phyloP scores from a whole-genome alignment of 2,888 invertebrate species.

The Chaitophorus viminalis region DNA sequence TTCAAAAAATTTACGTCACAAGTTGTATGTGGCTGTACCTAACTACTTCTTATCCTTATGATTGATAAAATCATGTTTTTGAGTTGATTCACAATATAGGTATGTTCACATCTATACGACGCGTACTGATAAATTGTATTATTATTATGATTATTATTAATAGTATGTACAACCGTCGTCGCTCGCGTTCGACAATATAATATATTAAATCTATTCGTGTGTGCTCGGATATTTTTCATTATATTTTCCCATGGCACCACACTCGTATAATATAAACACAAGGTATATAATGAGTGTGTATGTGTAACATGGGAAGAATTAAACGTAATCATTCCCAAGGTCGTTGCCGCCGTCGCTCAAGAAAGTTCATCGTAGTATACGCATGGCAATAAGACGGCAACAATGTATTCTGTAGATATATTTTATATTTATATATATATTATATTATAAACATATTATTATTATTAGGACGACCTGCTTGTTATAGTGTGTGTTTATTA shows the following conservation, averaged over 20 bases:
- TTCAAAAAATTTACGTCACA: too few species aligned
- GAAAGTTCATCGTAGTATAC: constrained; percentile 48
- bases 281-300: neutral
- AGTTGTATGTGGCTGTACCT: too few species aligned
- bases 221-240: neutral
- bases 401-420: constrained; percentile 12
- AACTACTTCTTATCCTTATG: too few species aligned
- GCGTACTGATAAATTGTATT: neutral
- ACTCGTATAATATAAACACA: neutral
- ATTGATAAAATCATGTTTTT: too few species aligned
- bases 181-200: too few species aligned
- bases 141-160: neutral
- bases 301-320: constrained; percentile 13
- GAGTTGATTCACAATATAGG: too few species aligned
- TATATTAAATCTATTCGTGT: neutral
- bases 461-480: constrained; percentile 8
- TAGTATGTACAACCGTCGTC: neutral
- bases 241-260: constrained; percentile 12
- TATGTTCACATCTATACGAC: too few species aligned
- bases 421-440: neutral
- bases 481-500: neutral
- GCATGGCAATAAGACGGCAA: constrained; percentile 19
- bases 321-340: constrained; percentile 56
- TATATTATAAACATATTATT: constrained; percentile 13
- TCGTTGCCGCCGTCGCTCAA: constrained; percentile 33